phyloP scores from a whole-genome alignment of 2,888 invertebrate species.

The Nomada ruficornis region DNA sequence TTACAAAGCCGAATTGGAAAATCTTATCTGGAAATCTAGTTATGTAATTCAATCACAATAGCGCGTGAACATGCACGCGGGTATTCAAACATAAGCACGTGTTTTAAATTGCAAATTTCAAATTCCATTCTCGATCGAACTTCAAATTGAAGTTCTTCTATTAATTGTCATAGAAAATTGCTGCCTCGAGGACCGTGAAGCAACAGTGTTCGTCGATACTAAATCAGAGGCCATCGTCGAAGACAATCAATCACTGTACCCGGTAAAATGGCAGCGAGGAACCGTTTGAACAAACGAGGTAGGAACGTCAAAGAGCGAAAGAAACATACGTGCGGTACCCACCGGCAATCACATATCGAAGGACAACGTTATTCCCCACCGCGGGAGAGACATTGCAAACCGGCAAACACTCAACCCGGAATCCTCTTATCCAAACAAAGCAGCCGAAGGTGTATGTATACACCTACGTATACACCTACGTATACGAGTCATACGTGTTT shows the following conservation, averaged over 20 bases:
- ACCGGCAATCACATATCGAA: conserved; percentile 17
- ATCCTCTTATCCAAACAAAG: conserved; percentile 61
- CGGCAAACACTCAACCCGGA: conserved; percentile 40
- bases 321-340: not conserved
- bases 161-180: no score
- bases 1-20: not conserved
- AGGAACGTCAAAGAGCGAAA: not conserved
- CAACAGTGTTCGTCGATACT: no score
- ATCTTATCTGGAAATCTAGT: not conserved
- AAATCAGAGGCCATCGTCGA: not conserved
- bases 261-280: not conserved
- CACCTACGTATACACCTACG: not conserved
- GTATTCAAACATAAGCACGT: no score
- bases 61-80: no score
- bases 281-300: no score
- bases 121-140: no score
- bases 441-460: conserved; percentile 24
- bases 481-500: conserved; percentile 29
- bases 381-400: conserved; percentile 18
- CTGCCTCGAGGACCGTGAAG: no score
- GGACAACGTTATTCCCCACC: conserved; percentile 12
- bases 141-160: no score
- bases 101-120: no score
- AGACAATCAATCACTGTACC: conserved; percentile 4
- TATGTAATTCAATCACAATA: not conserved